phyloP scores from a whole-genome alignment of 2,113 vertebrate genomes.

The Haemorhous mexicanus region DNA sequence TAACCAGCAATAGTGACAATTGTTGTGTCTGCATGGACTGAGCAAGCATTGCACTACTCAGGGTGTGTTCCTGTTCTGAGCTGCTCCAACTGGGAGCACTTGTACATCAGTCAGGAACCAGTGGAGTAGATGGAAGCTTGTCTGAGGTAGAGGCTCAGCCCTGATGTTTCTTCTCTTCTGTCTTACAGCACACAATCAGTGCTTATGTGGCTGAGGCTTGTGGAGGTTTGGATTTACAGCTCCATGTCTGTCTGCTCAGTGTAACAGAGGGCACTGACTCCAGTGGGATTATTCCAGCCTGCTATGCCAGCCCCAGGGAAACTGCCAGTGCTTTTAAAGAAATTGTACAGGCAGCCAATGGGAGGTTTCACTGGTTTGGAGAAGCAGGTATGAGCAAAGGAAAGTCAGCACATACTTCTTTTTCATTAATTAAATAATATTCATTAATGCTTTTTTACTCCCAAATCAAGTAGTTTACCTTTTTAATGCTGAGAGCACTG shows the following conservation, averaged over 20 bases:
- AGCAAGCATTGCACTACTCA: neutral
- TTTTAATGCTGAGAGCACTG: neutral
- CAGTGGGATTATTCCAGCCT: neutral
- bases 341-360: slow-evolving; percentile 50
- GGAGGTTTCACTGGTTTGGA: slow-evolving; percentile 84
- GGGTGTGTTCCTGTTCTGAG: neutral
- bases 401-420: neutral
- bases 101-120: neutral
- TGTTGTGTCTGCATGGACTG: neutral
- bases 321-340: slow-evolving; percentile 54
- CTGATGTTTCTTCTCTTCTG: neutral
- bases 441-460: neutral
- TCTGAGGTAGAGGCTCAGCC: neutral
- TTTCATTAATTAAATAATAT: neutral
- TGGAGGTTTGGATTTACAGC: slow-evolving; percentile 61
- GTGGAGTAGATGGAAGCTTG: neutral
- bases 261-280: neutral
- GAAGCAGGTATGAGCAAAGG: slow-evolving; percentile 70
- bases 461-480: neutral
- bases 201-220: slow-evolving; percentile 74
- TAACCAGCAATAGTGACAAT: neutral
- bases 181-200: slow-evolving; percentile 55
- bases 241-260: slow-evolving; percentile 79
- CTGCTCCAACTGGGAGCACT: neutral
- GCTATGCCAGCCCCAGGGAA: slow-evolving; percentile 48